These are phyloP conservation scores for Pandion haliaetus DNA, from an alignment of 2,113 vertebrate genomes.

Conservation along the genomic window DNA sequence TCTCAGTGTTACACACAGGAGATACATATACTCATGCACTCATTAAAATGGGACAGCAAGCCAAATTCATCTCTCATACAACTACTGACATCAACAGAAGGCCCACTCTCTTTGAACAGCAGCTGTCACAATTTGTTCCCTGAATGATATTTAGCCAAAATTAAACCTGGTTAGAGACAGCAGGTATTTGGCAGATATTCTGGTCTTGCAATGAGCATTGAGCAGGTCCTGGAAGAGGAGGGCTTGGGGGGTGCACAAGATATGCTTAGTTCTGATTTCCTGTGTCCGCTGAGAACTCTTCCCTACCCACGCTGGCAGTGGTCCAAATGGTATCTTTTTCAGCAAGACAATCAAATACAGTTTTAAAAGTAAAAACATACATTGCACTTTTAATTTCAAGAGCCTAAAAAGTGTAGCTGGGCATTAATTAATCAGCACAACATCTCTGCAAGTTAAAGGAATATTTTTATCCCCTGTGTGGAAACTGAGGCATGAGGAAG, in stretches of 20 bases:
- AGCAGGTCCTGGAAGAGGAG: not conserved
- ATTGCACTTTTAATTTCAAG: slow-evolving; percentile 2
- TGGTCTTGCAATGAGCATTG: not conserved
- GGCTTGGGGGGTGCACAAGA: not conserved
- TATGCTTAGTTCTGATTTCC: not conserved
- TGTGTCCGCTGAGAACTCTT: not conserved
- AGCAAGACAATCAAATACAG: not conserved
- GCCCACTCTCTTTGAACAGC: slow-evolving; percentile 16
- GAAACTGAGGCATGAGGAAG: not conserved
- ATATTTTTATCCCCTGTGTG: not conserved
- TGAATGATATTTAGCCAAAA: slow-evolving; percentile 25
- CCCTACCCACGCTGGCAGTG: not conserved
- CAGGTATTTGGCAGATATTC: not conserved
- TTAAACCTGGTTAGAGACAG: not conserved
- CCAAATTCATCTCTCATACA: not conserved
- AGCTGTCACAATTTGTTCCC: slow-evolving; percentile 33
- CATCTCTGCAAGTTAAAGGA: not conserved
- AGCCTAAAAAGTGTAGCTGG: not conserved
- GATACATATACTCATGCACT: not conserved
- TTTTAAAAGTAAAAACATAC: slow-evolving; percentile 2
- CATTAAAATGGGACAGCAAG: slow-evolving; percentile 25
- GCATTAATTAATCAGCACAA: not conserved
- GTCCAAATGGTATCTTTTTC: not conserved
- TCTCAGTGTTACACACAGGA: not conserved
- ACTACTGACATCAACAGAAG: slow-evolving; percentile 24